Evolutionary conservation across 2,113 vertebrate genomes (phyloP), one percentile per base, ranked within the genome.

Genomic region (Bubalus kerabau): DNA sequence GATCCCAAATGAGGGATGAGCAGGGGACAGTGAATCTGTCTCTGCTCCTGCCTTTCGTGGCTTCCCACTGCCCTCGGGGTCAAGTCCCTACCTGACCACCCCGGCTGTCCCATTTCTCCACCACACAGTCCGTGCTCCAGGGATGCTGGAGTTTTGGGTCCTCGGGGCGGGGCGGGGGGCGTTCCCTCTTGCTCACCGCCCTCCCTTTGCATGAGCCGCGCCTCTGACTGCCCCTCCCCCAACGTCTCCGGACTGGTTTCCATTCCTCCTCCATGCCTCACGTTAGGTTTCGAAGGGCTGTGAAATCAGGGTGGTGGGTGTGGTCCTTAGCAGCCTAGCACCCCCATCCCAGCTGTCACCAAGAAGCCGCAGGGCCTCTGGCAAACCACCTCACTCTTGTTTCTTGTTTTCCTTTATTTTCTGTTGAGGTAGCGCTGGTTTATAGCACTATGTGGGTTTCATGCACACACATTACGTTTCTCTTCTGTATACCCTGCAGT

Each of bases 391-490:
- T 59, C 16, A 1, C n/a, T 1, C 21, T 52, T 82, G 17, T 2
- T 54, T 54, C 32, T 24, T 28, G 43, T 36, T 43, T 21, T n/a
- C 50, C 32, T n/a, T n/a, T n/a, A 4, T 2, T 14, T 82, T 36
- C n/a, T n/a, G 23, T 24, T 82, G 80, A 23, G 3, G 17, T 1
- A 1, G 3, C 80, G 0, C 12, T 54, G 32, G 50, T 1, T 54
- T 8, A 7, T 7, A 2, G 52, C 50, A 24, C 6, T 23, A 7
- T 7, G 50, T 1, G 1, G 50, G 32, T 7, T 14, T n/a, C 32
- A 2, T 4, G 30, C 14, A 2, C 0, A 23, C 30, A 8, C 19
- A 0, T 7, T 4, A 1, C 14, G 2, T 24, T 7, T 81, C 78
- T 13, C 78, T 23, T n/a, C 78, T 24, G 30, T 23, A 4, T 14